Percentiles rank a stretch among this genome's conserved stretches.
These are phyloP conservation scores for Antitype chi DNA, from an alignment of 2,888 invertebrate genomes.

Conservation along the genomic window DNA sequence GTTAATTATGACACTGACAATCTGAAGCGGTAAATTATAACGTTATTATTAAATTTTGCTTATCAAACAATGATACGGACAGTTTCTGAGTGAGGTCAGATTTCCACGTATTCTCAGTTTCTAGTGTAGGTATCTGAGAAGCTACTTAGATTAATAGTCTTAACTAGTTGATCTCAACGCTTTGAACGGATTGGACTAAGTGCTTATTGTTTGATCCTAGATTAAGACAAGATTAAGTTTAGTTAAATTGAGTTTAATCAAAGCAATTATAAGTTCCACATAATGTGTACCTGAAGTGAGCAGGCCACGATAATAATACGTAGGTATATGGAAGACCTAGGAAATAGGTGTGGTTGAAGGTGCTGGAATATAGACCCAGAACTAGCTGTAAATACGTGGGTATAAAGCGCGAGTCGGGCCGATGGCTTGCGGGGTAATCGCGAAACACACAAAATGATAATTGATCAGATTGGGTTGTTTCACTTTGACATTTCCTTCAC, in stretches of 20 bases:
- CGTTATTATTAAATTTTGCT: slow-evolving; percentile 18
- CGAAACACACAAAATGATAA: too few species aligned
- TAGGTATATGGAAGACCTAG: background rate
- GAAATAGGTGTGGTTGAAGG: background rate
- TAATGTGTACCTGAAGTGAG: background rate
- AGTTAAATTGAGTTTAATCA: background rate
- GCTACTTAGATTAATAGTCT: slow-evolving; percentile 8
- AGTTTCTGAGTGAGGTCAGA: slow-evolving; percentile 10
- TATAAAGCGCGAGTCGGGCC: background rate
- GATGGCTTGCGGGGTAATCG: too few species aligned
- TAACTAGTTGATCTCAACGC: slow-evolving; percentile 3
- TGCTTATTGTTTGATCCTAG: slow-evolving; percentile 6
- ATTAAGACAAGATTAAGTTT: slow-evolving; percentile 9
- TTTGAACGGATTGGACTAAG: background rate
- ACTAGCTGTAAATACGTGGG: background rate
- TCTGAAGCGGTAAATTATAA: slow-evolving; percentile 7
- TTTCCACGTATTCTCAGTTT: slow-evolving; percentile 9
- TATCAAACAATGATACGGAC: slow-evolving; percentile 5
- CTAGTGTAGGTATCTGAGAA: background rate
- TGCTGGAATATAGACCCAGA: too few species aligned
- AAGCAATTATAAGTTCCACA: background rate
- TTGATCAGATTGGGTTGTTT: too few species aligned
- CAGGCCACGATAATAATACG: too few species aligned
- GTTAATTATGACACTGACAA: background rate
- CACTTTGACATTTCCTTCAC: too few species aligned